Conservation (phyloP, 2,797 vertebrate species). For the Schizopygopsis malacanthus region DNA sequence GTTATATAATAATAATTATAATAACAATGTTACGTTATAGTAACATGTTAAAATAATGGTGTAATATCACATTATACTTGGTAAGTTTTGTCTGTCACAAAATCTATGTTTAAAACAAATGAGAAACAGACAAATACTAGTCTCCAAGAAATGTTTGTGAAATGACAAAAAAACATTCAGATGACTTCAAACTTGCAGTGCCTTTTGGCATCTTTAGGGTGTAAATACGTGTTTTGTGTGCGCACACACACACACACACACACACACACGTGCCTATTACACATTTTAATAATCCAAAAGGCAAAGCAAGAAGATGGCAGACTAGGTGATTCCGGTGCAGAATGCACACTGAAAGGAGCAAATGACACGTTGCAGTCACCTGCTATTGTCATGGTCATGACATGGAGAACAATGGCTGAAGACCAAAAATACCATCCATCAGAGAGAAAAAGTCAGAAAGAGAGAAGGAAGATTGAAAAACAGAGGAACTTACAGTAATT, state of each 20-base stretch:
- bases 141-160: constrained; percentile 36
- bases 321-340: constrained; percentile 8
- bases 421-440: constrained; percentile 85
- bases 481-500: constrained; percentile 29
- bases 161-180: constrained; percentile 62
- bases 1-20: neutral
- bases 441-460: constrained; percentile 71
- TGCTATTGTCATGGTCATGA: constrained; percentile 98
- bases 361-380: constrained; percentile 91
- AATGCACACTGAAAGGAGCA: constrained; percentile 70
- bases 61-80: neutral
- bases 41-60: neutral
- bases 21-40: neutral
- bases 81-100: neutral
- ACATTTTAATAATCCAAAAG: constrained; percentile 3
- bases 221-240: too few species aligned
- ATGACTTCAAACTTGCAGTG: constrained; percentile 59
- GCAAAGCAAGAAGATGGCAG: constrained; percentile 60
- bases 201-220: constrained; percentile 54
- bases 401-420: constrained; percentile 95
- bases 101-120: constrained; percentile 10
- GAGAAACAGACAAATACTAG: constrained; percentile 43
- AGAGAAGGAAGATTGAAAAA: constrained; percentile 55
- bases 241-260: neutral
- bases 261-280: neutral